phyloP scores from a whole-genome alignment of 2,888 invertebrate species.

The Augiades crinisus region DNA sequence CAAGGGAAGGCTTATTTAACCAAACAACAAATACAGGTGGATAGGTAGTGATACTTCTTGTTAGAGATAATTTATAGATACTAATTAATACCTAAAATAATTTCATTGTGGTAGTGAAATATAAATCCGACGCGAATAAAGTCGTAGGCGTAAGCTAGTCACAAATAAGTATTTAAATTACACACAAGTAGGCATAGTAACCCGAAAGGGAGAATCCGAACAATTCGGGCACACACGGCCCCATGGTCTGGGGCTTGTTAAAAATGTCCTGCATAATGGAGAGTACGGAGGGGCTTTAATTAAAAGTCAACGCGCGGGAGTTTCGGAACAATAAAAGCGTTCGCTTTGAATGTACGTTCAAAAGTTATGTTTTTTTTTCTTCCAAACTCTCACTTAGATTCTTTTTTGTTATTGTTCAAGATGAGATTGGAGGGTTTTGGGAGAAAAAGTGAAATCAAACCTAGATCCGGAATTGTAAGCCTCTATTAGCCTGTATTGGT shows the following conservation, averaged over 20 bases:
- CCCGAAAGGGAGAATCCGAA: conserved; percentile 3
- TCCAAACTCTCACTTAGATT: conserved; percentile 28
- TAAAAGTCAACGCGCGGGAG: conserved; percentile 67
- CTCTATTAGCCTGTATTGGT: no score
- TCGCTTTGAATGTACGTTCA: conserved; percentile 56
- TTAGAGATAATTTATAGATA: no score
- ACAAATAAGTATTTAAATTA: background rate
- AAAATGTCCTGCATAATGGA: conserved; percentile 69
- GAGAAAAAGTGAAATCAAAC: no score
- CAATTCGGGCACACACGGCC: conserved; percentile 26
- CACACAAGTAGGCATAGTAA: background rate
- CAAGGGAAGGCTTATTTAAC: no score
- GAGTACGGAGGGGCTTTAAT: conserved; percentile 70
- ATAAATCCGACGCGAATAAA: no score
- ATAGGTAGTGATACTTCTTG: no score
- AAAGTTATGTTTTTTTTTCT: conserved; percentile 33
- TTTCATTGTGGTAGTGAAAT: no score
- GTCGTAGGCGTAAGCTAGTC: no score
- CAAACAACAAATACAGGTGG: no score
- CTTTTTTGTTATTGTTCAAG: conserved; percentile 34
- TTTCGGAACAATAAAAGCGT: conserved; percentile 61
- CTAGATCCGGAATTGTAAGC: no score
- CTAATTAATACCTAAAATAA: no score
- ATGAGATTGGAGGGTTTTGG: no score
- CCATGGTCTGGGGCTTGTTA: conserved; percentile 52